phyloP scores from a whole-genome alignment of 2,797 vertebrate genomes.

The Sphenopsis melanotis region DNA sequence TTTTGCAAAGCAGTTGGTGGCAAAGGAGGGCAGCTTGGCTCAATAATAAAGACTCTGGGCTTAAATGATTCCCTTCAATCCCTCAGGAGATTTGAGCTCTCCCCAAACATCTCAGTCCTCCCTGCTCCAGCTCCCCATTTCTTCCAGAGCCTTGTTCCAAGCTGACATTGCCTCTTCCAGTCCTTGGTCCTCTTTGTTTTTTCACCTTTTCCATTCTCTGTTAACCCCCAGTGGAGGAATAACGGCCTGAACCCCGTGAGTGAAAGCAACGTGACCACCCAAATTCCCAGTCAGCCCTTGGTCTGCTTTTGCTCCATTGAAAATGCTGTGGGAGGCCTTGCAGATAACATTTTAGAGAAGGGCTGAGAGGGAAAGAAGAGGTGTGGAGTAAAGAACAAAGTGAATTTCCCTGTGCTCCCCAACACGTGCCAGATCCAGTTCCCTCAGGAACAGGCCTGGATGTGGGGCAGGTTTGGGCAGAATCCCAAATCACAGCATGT shows the following conservation, averaged over 20 bases:
- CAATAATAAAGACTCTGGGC: neutral
- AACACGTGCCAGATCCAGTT: accelerated
- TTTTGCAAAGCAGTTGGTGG: neutral
- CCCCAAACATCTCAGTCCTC: neutral
- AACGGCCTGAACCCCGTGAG: accelerated
- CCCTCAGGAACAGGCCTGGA: accelerated
- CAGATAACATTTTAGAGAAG: accelerated
- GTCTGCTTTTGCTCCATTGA: neutral
- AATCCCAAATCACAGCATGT: neutral
- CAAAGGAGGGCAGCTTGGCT: neutral
- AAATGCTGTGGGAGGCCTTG: neutral
- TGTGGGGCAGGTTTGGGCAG: neutral
- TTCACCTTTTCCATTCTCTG: neutral
- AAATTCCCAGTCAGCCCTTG: neutral
- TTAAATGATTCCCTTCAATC: neutral
- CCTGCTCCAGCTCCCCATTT: neutral
- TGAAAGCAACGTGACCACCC: accelerated
- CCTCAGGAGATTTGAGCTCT: neutral
- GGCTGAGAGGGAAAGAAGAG: neutral
- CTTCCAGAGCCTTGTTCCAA: neutral
- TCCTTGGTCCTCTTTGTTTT: neutral
- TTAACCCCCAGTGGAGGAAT: neutral
- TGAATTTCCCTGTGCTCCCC: neutral
- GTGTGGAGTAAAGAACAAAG: accelerated
- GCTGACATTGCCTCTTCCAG: neutral